Evolutionary conservation across 2,797 vertebrate genomes (phyloP).

Genomic region (Cynopterus sphinx): DNA sequence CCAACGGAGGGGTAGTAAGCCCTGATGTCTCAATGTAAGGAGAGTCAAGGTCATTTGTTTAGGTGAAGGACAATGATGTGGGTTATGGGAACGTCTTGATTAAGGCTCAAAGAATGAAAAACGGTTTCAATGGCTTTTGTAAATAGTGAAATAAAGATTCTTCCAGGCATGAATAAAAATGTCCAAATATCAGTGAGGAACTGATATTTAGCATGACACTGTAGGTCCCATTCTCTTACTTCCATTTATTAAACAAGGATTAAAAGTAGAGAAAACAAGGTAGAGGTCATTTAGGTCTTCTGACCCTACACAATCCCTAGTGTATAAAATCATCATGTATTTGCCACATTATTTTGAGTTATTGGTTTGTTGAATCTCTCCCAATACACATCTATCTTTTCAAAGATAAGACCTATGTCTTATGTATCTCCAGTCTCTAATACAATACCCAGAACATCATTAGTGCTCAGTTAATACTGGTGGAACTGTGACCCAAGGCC

Average conservation of each 20-base stretch:
- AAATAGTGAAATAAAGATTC: not conserved
- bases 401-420: not conserved
- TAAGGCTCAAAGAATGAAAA: not conserved
- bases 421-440: not conserved
- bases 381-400: not conserved
- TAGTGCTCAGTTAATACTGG: not conserved
- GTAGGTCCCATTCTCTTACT: not conserved
- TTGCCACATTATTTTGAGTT: not conserved
- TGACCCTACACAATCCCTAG: not conserved
- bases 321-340: not conserved
- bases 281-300: not conserved
- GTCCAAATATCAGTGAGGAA: not conserved
- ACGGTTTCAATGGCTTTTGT: not conserved
- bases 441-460: not conserved
- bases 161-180: not conserved
- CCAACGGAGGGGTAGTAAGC: not conserved
- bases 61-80: not conserved
- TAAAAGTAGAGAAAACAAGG: not conserved
- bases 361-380: not conserved
- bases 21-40: not conserved
- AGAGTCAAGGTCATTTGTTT: not conserved
- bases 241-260: not conserved
- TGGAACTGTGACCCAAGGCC: not conserved
- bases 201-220: not conserved
- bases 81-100: not conserved